Evolutionary conservation across 2,888 invertebrate genomes (phyloP).

Genomic region (Chrysopilus asiliformis): DNA sequence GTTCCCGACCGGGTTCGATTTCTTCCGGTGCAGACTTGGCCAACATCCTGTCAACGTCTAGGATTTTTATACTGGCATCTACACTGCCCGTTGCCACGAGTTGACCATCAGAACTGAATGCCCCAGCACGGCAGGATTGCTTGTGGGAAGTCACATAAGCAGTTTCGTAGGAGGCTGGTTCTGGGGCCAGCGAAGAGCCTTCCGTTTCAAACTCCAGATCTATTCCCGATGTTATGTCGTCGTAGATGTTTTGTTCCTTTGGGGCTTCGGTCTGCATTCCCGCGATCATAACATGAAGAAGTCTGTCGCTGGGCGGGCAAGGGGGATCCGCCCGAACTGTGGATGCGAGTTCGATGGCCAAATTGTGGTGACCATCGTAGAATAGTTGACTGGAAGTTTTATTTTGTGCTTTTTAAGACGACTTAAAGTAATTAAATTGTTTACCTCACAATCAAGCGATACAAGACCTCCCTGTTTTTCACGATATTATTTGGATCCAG

Average conservation of each 20-base stretch:
- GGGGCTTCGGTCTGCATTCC: constrained; percentile 71
- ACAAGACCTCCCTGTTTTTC: constrained; percentile 77
- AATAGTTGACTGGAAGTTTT: constrained; percentile 70
- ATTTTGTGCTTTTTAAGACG: not conserved
- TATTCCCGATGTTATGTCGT: constrained; percentile 35
- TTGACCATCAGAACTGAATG: constrained; percentile 90
- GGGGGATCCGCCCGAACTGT: constrained; percentile 83
- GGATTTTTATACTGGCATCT: constrained; percentile 96
- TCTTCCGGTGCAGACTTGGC: constrained; percentile 93
- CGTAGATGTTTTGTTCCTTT: constrained; percentile 42
- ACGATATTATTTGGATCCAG: constrained; percentile 63
- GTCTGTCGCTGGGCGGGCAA: constrained; percentile 89
- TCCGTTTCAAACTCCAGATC: constrained; percentile 97
- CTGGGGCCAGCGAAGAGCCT: constrained; percentile 81
- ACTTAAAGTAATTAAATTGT: not conserved
- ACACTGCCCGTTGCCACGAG: constrained; percentile 96
- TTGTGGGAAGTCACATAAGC: constrained; percentile 98
- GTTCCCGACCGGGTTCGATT: constrained; percentile 67
- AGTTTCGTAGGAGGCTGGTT: constrained; percentile 95
- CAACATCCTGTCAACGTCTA: constrained; percentile 98
- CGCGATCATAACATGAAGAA: constrained; percentile 72
- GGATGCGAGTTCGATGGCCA: constrained; percentile 73
- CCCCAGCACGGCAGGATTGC: constrained; percentile 88
- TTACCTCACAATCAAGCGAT: constrained; percentile 86
- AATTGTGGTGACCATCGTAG: constrained; percentile 92